phyloP scores from a whole-genome alignment of 2,888 invertebrate species.

The Magallana nippona region DNA sequence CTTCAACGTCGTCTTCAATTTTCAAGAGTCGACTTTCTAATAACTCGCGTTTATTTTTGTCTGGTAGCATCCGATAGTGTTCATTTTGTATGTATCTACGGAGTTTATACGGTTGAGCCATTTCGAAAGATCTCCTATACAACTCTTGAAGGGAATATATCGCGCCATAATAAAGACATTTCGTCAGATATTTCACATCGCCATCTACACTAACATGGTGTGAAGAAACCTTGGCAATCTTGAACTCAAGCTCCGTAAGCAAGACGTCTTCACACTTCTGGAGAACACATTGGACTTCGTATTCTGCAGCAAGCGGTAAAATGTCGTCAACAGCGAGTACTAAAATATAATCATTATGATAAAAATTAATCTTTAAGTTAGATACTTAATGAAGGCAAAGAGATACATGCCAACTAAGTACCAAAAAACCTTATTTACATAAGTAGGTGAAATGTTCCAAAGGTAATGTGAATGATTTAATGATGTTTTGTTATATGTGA shows the following conservation, averaged over 20 bases:
- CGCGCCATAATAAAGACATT: background rate
- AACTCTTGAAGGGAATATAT: background rate
- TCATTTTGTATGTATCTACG: background rate
- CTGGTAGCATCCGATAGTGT: background rate
- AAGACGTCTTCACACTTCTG: background rate
- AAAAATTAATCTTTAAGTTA: too few species aligned
- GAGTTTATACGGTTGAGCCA: background rate
- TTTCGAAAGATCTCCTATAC: background rate
- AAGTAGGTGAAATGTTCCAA: too few species aligned
- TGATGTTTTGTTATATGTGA: too few species aligned
- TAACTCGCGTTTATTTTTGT: background rate
- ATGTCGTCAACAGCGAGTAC: background rate
- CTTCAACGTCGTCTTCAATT: background rate
- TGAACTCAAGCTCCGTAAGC: background rate
- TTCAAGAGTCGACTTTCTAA: background rate
- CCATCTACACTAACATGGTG: background rate
- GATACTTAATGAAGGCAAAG: too few species aligned
- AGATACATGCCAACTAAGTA: too few species aligned
- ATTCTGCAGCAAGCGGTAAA: background rate
- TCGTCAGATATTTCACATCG: background rate
- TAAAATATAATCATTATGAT: too few species aligned
- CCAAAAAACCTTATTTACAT: too few species aligned
- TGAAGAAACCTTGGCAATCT: background rate
- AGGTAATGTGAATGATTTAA: too few species aligned
- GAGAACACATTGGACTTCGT: background rate